Conservation (phyloP, 2,113 vertebrate genomes). For the Climacteris rufus region DNA sequence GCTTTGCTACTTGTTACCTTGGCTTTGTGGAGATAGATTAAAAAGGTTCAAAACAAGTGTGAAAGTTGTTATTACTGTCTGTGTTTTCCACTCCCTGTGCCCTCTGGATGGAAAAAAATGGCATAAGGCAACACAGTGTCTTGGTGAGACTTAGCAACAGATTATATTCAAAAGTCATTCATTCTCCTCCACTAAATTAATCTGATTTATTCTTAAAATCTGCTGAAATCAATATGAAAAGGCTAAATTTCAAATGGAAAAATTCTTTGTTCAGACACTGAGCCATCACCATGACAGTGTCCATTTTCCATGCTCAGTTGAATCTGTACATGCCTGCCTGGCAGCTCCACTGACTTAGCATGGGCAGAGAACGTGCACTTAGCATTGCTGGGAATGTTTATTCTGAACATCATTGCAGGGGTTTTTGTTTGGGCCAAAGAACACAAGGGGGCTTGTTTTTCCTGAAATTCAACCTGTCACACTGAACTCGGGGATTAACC, state of each 20-base stretch:
- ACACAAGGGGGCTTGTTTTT: conserved; percentile 14
- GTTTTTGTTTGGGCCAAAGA: background rate
- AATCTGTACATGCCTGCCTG: background rate
- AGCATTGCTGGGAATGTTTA: conserved; percentile 10
- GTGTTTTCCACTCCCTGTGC: background rate
- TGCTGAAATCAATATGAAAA: conserved; percentile 15
- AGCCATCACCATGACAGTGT: conserved; percentile 48
- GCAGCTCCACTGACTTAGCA: background rate
- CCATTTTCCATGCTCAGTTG: conserved; percentile 30
- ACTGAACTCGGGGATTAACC: conserved; percentile 2
- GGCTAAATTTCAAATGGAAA: background rate
- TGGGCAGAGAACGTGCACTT: background rate
- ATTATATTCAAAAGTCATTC: background rate
- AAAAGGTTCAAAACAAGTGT: background rate
- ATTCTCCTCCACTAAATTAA: background rate
- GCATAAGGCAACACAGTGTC: background rate
- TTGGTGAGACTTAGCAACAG: background rate
- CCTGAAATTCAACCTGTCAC: conserved; percentile 22
- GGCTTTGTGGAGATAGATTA: background rate
- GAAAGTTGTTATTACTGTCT: background rate
- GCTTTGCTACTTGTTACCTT: background rate
- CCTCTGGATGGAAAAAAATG: background rate
- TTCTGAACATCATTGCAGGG: background rate
- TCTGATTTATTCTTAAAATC: conserved; percentile 1
- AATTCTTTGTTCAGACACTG: background rate